Evolutionary conservation across 2,797 vertebrate species (phyloP).

Genomic region (Meriones psammophilus): DNA sequence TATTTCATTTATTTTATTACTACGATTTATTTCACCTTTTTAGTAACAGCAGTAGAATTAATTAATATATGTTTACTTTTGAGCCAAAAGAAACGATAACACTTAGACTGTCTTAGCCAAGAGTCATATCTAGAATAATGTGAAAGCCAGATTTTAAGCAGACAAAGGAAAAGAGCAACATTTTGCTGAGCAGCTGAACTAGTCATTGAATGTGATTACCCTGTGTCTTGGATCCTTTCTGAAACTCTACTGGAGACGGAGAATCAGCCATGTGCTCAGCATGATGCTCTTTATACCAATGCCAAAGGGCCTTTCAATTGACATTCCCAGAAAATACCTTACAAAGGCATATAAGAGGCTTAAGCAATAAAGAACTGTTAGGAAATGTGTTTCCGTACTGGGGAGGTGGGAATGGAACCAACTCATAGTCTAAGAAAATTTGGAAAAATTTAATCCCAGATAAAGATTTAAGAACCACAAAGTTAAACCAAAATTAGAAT

Average conservation of each 20-base stretch:
- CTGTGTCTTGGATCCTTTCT: slow-evolving; percentile 1
- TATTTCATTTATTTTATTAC: slow-evolving; percentile 62
- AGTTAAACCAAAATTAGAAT: not conserved
- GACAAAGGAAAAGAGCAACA: not conserved
- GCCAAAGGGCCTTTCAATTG: not conserved
- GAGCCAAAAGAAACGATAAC: slow-evolving; percentile 56
- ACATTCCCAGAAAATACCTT: slow-evolving; percentile 15
- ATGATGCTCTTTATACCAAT: not conserved
- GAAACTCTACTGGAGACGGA: not conserved
- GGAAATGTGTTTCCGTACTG: not conserved
- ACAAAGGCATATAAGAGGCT: not conserved
- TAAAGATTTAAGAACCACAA: not conserved
- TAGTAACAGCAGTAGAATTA: slow-evolving; percentile 52
- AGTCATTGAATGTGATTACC: not conserved
- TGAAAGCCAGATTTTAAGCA: slow-evolving; percentile 26
- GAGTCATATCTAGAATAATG: slow-evolving; percentile 27
- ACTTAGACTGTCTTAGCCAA: slow-evolving; percentile 51
- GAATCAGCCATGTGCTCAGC: not conserved
- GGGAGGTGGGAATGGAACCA: not conserved
- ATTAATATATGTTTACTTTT: slow-evolving; percentile 49
- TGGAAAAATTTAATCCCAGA: not conserved
- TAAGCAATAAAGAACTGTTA: not conserved
- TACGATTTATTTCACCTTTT: slow-evolving; percentile 55
- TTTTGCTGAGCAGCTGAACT: slow-evolving; percentile 16
- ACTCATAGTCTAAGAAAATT: not conserved